Conservation (phyloP, 2,113 vertebrate species). For the Charadrius vociferus region DNA sequence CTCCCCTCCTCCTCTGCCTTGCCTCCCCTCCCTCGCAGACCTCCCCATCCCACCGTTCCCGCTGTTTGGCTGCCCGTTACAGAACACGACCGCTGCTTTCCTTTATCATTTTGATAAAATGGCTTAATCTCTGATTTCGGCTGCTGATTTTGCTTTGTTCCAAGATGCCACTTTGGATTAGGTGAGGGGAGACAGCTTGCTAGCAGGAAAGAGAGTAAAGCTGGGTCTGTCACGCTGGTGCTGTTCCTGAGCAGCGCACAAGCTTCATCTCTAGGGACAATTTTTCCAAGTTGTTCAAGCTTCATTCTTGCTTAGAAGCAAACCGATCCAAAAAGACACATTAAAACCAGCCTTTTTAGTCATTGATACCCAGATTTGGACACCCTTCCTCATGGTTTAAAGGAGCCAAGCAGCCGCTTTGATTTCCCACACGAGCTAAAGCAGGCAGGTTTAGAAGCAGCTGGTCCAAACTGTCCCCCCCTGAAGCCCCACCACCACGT, state of each 20-base stretch:
- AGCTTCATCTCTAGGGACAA: background rate
- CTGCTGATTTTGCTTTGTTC: background rate
- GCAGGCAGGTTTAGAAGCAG: background rate
- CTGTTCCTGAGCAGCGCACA: background rate
- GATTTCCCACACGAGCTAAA: background rate
- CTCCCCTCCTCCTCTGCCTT: too few relatives aligned
- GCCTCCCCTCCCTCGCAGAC: background rate
- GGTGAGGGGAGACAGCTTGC: background rate
- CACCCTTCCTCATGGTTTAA: background rate
- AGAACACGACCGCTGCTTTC: background rate
- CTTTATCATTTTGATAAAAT: background rate
- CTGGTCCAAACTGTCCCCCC: too few relatives aligned
- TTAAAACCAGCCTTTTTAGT: background rate
- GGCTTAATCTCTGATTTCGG: background rate
- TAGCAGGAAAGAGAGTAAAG: background rate
- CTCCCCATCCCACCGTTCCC: background rate
- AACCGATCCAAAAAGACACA: background rate
- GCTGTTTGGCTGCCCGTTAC: background rate
- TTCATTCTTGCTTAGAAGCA: background rate
- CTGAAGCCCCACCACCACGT: accelerated
- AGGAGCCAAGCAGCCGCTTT: background rate
- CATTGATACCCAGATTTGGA: background rate
- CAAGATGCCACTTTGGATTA: background rate
- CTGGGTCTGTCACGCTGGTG: background rate
- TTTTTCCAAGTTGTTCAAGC: background rate